Evolutionary conservation across 2,797 vertebrate species (phyloP).

Genomic region (Falco concolor): DNA sequence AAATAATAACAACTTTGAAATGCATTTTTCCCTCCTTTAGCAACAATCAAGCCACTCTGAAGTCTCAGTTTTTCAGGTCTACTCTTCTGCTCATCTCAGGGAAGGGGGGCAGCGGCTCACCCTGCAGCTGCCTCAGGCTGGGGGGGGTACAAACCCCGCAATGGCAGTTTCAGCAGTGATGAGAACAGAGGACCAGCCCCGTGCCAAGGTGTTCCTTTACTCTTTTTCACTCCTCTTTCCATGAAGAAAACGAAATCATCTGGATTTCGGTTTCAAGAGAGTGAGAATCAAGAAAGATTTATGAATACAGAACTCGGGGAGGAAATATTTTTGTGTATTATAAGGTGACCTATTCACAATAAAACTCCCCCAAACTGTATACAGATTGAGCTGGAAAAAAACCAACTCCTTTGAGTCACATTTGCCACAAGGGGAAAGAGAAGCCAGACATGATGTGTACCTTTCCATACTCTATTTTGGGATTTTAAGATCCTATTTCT

Average conservation of each 20-base stretch:
- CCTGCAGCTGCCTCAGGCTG: not conserved
- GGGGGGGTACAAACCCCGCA: not conserved
- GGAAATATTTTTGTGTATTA: conserved; percentile 48
- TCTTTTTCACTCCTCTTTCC: not conserved
- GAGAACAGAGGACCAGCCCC: not conserved
- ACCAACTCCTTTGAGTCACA: conserved; percentile 79
- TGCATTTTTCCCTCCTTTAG: not conserved
- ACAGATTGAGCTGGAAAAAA: conserved; percentile 68
- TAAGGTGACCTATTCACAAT: conserved; percentile 64
- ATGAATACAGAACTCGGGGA: not conserved
- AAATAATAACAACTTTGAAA: not conserved
- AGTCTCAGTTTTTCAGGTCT: not conserved
- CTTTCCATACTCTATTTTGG: conserved; percentile 78
- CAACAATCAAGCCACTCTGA: not conserved
- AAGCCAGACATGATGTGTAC: conserved; percentile 80
- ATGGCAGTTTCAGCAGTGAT: not conserved
- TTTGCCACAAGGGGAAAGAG: conserved; percentile 72
- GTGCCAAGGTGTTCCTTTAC: not conserved
- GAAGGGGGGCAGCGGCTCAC: not conserved
- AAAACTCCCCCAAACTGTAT: conserved; percentile 49
- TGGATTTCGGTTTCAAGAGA: not conserved
- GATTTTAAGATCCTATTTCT: conserved; percentile 79
- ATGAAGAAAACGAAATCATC: not conserved
- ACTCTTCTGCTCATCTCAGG: not conserved
- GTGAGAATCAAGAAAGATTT: not conserved